Evolutionary conservation across 2,888 invertebrate species (phyloP).

Genomic region (Aromia moschata): DNA sequence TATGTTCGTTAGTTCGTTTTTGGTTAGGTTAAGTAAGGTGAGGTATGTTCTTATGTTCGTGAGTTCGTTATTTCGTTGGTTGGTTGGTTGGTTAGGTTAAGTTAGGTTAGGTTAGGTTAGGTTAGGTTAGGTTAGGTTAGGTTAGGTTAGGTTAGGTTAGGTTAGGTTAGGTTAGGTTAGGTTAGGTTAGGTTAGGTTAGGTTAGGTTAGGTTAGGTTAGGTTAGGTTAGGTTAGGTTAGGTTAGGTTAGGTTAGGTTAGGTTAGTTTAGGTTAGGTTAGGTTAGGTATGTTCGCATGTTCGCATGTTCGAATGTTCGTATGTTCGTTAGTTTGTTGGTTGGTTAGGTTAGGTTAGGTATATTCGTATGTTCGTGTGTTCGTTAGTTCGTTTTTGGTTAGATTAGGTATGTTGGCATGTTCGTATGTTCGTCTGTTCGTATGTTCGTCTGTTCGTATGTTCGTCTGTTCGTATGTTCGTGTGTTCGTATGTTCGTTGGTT

Average conservation of each 20-base stretch:
- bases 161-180: conserved; percentile 5
- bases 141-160: conserved; percentile 29
- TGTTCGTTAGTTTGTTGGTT: too few species aligned
- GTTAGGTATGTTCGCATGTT: conserved; percentile 17
- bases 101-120: conserved; percentile 34
- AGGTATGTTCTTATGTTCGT: too few species aligned
- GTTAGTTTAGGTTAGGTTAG: conserved; percentile 29
- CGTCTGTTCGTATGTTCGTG: not conserved
- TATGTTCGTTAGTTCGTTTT: conserved; percentile 31
- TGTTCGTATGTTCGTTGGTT: too few species aligned
- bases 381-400: conserved; percentile 33
- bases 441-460: conserved; percentile 27
- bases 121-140: conserved; percentile 34
- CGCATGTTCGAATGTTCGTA: conserved; percentile 26
- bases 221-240: conserved; percentile 23
- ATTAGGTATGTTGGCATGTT: conserved; percentile 36
- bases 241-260: conserved; percentile 32
- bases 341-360: conserved; percentile 26
- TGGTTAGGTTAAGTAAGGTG: conserved; percentile 35
- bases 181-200: conserved; percentile 35
- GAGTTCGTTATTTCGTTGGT: too few species aligned
- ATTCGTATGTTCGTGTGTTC: too few species aligned
- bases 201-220: conserved; percentile 29
- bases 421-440: too few species aligned
- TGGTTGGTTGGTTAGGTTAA: conserved; percentile 36